phyloP scores from a whole-genome alignment of 2,113 vertebrate genomes.

The Xyliphius kryptos region DNA sequence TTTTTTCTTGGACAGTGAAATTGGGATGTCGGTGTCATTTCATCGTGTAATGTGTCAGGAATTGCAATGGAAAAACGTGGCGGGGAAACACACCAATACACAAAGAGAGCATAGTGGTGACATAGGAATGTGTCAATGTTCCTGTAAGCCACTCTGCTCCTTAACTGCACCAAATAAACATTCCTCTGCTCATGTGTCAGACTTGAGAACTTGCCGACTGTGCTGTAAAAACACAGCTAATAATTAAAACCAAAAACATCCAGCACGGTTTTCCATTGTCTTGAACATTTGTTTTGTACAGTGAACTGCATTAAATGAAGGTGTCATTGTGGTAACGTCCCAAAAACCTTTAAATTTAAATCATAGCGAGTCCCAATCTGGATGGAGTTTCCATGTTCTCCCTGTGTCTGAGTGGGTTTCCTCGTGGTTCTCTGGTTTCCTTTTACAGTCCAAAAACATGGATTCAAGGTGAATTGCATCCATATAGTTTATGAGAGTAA shows the following conservation, averaged over 20 bases:
- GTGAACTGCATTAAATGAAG: constrained; percentile 23
- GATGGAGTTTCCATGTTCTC: too few relatives aligned
- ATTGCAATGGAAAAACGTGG: not conserved
- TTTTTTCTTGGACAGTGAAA: not conserved
- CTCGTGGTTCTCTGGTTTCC: too few relatives aligned
- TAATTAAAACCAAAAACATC: constrained; percentile 68
- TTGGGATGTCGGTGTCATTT: constrained; percentile 21
- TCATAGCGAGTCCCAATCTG: too few relatives aligned
- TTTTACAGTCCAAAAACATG: too few relatives aligned
- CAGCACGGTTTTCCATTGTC: constrained; percentile 46
- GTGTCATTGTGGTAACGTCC: not conserved
- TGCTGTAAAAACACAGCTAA: constrained; percentile 62
- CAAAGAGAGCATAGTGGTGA: constrained; percentile 48
- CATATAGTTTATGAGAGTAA: too few relatives aligned
- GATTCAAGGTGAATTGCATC: too few relatives aligned
- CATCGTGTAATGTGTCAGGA: constrained; percentile 5
- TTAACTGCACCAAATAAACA: constrained; percentile 74
- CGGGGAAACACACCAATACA: not conserved
- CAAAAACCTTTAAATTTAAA: too few relatives aligned
- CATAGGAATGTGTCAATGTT: constrained; percentile 69
- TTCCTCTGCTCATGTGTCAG: constrained; percentile 68
- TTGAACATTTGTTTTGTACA: constrained; percentile 35
- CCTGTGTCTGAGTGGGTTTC: too few relatives aligned
- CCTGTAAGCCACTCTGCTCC: constrained; percentile 60
- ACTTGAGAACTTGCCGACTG: constrained; percentile 58